Conservation (phyloP, 2,888 invertebrate species). For the Eilema griseolum region DNA sequence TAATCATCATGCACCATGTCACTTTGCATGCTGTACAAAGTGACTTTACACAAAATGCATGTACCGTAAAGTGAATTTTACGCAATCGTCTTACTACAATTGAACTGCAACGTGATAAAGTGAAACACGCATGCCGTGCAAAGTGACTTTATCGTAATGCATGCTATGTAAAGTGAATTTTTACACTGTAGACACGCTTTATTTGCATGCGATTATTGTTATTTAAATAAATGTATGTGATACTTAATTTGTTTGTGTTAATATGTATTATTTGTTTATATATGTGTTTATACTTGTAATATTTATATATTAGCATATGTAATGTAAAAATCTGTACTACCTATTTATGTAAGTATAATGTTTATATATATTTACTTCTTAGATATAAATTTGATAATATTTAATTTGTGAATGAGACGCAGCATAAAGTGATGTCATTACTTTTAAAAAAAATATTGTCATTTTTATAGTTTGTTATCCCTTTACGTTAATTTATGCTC, state of each 20-base stretch:
- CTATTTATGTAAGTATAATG: constrained; percentile 3
- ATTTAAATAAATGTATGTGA: not conserved
- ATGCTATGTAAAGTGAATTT: constrained; percentile 12
- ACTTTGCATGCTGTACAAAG: constrained; percentile 16
- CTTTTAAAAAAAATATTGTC: too few species aligned
- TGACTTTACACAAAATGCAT: constrained; percentile 13
- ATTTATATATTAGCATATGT: constrained; percentile 12
- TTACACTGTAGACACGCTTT: constrained; percentile 58
- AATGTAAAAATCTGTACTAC: not conserved
- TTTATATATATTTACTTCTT: not conserved
- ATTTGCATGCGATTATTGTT: constrained; percentile 5
- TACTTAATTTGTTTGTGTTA: constrained; percentile 8
- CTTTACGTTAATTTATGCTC: too few species aligned
- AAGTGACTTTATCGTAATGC: constrained; percentile 14
- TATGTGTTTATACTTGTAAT: constrained; percentile 10
- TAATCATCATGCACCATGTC: constrained; percentile 81
- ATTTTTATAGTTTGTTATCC: too few species aligned
- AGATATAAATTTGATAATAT: not conserved
- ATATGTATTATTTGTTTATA: constrained; percentile 12
- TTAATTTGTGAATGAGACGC: not conserved
- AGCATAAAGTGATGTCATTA: not conserved
- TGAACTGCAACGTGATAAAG: not conserved
- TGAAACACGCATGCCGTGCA: constrained; percentile 7
- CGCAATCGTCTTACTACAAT: not conserved
- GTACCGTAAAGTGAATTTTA: constrained; percentile 5